Conservation (phyloP, 2,888 invertebrate species). For the Philhelius pedissequus region DNA sequence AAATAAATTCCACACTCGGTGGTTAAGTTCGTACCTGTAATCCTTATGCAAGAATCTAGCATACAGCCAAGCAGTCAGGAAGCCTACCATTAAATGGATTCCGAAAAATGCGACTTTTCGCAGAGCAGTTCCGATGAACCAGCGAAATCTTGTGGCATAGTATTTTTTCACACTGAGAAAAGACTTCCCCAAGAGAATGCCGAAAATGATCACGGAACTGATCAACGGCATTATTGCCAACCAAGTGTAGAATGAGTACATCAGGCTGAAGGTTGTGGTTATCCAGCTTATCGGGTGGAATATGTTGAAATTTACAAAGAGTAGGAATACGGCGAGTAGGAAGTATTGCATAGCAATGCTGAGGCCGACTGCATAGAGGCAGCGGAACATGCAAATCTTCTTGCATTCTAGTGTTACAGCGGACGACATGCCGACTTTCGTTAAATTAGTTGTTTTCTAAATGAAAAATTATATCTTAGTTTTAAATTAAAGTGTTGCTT, state of each 20-base stretch:
- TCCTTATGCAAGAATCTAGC: constrained; percentile 83
- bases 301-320: constrained; percentile 82
- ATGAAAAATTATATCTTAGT: neutral
- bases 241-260: constrained; percentile 82
- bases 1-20: constrained; percentile 70
- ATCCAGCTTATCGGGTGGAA: constrained; percentile 85
- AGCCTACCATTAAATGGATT: constrained; percentile 84
- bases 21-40: constrained; percentile 78
- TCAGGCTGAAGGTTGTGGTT: constrained; percentile 81
- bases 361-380: constrained; percentile 80
- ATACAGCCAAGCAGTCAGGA: constrained; percentile 85
- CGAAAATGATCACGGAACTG: constrained; percentile 84
- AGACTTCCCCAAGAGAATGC: constrained; percentile 85
- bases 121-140: constrained; percentile 83
- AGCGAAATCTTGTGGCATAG: constrained; percentile 84
- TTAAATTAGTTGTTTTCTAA: neutral
- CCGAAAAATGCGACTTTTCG: constrained; percentile 80
- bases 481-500: neutral
- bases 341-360: constrained; percentile 82
- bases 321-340: constrained; percentile 80
- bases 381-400: constrained; percentile 74
- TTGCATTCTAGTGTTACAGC: constrained; percentile 72
- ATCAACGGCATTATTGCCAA: constrained; percentile 83
- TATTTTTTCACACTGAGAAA: constrained; percentile 83
- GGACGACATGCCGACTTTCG: constrained; percentile 28